Percentiles rank a stretch among this genome's conserved stretches.
These are phyloP conservation scores for Heliconius ismenius DNA, from an alignment of 2,888 invertebrate genomes.

Conservation along the genomic window DNA sequence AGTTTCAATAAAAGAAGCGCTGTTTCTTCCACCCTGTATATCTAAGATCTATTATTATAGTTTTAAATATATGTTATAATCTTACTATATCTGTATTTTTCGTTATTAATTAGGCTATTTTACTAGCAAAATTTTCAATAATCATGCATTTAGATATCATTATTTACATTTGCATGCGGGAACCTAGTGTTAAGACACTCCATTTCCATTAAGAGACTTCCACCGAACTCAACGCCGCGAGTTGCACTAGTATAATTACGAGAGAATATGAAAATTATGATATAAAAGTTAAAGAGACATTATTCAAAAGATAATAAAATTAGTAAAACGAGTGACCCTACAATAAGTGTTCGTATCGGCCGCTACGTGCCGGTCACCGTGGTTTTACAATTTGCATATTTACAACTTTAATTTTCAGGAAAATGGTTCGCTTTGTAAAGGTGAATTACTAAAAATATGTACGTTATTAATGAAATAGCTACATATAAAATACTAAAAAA, in stretches of 20 bases:
- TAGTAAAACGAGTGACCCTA: conserved; percentile 2
- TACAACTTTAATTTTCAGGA: conserved; percentile 18
- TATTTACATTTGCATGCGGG: too few relatives aligned
- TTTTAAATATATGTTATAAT: not conserved
- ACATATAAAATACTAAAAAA: not conserved
- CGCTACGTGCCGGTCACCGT: conserved; percentile 4
- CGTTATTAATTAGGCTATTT: not conserved
- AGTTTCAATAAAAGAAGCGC: too few relatives aligned
- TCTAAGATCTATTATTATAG: not conserved
- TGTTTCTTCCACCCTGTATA: too few relatives aligned
- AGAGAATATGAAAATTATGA: not conserved
- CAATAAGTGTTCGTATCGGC: not conserved
- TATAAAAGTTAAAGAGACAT: not conserved
- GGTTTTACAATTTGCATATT: conserved; percentile 28
- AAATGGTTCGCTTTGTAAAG: conserved; percentile 4
- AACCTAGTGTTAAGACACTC: too few relatives aligned
- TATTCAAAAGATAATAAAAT: not conserved
- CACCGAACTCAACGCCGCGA: too few relatives aligned
- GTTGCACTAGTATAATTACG: too few relatives aligned
- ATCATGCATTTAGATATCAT: too few relatives aligned
- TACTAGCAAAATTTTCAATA: too few relatives aligned
- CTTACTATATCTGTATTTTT: not conserved
- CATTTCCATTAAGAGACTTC: too few relatives aligned
- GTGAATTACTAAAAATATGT: not conserved
- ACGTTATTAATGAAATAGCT: not conserved